These are phyloP conservation scores for Palaemon carinicauda DNA, from an alignment of 1,140 invertebrate genomes.

Conservation along the genomic window DNA sequence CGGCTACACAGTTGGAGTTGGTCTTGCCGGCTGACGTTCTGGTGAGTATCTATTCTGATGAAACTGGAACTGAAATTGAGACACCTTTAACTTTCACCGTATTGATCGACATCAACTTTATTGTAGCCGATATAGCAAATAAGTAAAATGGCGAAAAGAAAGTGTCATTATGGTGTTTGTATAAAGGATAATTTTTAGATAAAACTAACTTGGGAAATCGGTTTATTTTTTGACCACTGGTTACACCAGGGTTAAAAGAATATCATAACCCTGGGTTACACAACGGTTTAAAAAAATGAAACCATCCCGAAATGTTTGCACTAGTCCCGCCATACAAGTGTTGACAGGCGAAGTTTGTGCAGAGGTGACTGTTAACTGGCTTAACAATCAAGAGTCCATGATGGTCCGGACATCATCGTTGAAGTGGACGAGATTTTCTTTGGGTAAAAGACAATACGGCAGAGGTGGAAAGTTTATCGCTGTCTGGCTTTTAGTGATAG, in stretches of 20 bases:
- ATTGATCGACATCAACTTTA: no score
- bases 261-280: no score
- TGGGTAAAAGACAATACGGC: no score
- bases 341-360: background rate
- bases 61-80: no score
- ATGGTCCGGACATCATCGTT: no score
- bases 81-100: no score
- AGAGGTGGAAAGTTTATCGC: no score
- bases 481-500: no score
- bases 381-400: background rate
- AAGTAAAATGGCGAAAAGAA: background rate
- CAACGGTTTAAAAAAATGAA: background rate
- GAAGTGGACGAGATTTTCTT: no score
- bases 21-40: no score
- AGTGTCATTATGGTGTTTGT: background rate
- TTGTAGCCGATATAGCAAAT: background rate
- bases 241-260: background rate
- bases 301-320: background rate
- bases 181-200: background rate
- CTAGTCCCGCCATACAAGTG: background rate
- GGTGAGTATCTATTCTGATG: no score
- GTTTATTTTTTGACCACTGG: background rate
- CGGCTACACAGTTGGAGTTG: no score
- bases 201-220: background rate
- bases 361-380: background rate